Base-by-base conservation (phyloP, 2,797 vertebrate species). In the Aselliscus stoliczkanus region DNA sequence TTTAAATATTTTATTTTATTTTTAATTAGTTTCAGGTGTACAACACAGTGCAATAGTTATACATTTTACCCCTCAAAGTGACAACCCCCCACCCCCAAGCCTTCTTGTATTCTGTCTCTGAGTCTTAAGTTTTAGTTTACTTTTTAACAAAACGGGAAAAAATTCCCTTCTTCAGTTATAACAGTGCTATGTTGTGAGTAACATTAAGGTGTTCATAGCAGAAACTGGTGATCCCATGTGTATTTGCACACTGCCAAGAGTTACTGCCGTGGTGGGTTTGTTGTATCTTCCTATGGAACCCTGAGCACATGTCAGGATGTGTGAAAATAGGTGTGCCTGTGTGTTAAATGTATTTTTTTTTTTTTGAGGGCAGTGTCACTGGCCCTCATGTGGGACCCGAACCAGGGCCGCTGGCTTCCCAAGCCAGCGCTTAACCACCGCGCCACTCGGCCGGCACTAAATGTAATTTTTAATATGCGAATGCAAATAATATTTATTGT, bases 91-190 rank as follows among this genome's bases (percentile, higher is more conserved):
- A n/a, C n/a, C n/a, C n/a, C n/a, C n/a, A n/a, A n/a, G n/a, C n/a
- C n/a, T 10, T 75, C 31, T 67, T n/a, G 25, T 7, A 12, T 79
- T n/a, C 8, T 60, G 56, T 86, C 56, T 79, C 25, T 73, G 21
- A 87, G 69, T 44, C 37, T 93, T 67, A 42, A 0, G 27, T 58
- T 84, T 56, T 64, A 83, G 20, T 83, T 91, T 58, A 47, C 65
- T 64, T 88, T 56, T 89, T 80, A 21, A 56, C 56, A 72, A 88
- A 72, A 70, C 37, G 56, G 25, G 50, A 72, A 77, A 21, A 77
- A 21, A 39, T 69, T 69, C 44, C 34, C 70, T 44, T 69, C n/a
- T 89, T 25, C 25, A 50, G 0, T 85, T 64, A 10, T 54, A 18
- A 11, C 50, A 52, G 12, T 56, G 5, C 13, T 54, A 2, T 44